Conservation (phyloP, 2,113 vertebrate genomes). For the Pimephales promelas region DNA sequence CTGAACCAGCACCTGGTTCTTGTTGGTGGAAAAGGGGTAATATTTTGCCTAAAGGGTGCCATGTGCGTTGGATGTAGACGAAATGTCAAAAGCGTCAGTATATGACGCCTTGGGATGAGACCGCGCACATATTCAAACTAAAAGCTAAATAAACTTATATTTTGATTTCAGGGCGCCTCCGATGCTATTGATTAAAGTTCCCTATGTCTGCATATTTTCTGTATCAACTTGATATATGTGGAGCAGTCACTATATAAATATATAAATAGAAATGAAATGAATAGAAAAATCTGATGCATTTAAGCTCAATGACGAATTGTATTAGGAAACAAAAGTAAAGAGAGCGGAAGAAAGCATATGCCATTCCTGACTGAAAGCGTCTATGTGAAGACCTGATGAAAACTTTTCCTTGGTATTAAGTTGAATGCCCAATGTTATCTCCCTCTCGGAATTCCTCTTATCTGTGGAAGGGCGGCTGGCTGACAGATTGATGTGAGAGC, state of each 20-base stretch:
- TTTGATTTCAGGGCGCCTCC: no score
- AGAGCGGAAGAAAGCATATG: constrained; percentile 24
- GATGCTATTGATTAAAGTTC: not conserved
- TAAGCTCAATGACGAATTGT: not conserved
- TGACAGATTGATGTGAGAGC: constrained; percentile 82
- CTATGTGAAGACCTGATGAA: constrained; percentile 79
- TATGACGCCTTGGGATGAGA: no score
- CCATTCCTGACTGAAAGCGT: constrained; percentile 67
- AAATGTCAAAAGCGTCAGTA: no score
- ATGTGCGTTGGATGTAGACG: no score
- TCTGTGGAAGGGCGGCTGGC: constrained; percentile 74
- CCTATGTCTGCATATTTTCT: not conserved
- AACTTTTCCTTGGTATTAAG: constrained; percentile 79
- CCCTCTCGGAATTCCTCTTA: constrained; percentile 81
- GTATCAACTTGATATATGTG: not conserved
- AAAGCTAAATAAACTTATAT: no score
- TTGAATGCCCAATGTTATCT: constrained; percentile 73
- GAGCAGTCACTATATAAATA: not conserved
- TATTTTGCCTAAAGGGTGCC: no score
- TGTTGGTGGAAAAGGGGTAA: no score
- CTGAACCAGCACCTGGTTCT: no score
- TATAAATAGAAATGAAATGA: not conserved
- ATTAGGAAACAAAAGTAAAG: not conserved
- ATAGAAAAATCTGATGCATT: not conserved
- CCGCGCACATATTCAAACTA: no score